Percentiles rank a stretch among this genome's conserved stretches.
Evolutionary conservation across 2,113 vertebrate species (phyloP).

Genomic region (Xyrauchen texanus): DNA sequence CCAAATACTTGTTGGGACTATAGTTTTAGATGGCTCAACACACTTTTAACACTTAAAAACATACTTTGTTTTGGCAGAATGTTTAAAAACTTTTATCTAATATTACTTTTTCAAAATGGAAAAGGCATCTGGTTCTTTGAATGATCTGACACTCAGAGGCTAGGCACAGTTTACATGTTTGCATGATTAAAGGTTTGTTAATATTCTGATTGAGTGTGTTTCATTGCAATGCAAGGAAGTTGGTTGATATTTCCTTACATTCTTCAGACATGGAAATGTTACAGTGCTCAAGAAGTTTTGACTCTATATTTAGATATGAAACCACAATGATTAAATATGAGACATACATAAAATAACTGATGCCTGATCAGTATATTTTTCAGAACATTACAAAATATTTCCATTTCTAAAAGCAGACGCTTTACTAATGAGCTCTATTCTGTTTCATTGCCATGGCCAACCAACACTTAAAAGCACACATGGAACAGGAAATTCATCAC

Average conservation of each 20-base stretch:
- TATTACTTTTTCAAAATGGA: neutral
- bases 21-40: too few relatives aligned
- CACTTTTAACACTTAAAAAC: too few relatives aligned
- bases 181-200: too few relatives aligned
- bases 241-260: neutral
- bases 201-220: too few relatives aligned
- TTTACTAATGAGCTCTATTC: conserved; percentile 40
- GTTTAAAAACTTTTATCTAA: too few relatives aligned
- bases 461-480: conserved; percentile 30
- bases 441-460: conserved; percentile 39
- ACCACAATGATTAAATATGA: conserved; percentile 33
- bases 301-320: conserved; percentile 48
- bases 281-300: neutral
- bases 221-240: neutral
- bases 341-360: conserved; percentile 30
- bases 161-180: too few relatives aligned
- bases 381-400: conserved; percentile 58
- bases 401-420: conserved; percentile 55
- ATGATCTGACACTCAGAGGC: too few relatives aligned
- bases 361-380: conserved; percentile 45
- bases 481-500: conserved; percentile 42
- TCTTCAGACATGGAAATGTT: neutral
- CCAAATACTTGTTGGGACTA: too few relatives aligned
- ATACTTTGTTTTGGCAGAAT: too few relatives aligned
- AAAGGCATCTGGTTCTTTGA: neutral